phyloP scores from a whole-genome alignment of 1,140 invertebrate genomes.

The Aphaenogaster rudis region DNA sequence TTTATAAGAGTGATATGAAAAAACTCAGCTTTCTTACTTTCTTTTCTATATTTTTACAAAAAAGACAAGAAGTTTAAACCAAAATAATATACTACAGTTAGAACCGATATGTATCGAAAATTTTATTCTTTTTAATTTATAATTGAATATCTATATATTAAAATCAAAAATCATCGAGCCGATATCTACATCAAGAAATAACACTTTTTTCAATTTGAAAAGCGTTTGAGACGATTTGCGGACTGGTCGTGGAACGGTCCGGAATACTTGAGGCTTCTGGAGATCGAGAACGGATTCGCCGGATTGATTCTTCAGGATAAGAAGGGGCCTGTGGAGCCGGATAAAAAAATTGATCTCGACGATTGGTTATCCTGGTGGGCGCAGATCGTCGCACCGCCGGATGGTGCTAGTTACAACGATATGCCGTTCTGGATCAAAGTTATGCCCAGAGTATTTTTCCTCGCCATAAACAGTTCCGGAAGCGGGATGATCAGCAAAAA shows the following conservation, averaged over 20 bases:
- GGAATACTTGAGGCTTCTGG: conserved; percentile 90
- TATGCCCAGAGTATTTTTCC: conserved; percentile 91
- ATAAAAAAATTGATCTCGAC: conserved; percentile 81
- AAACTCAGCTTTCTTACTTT: neutral
- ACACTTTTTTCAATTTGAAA: neutral
- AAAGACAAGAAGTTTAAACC: neutral
- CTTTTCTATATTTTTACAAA: neutral
- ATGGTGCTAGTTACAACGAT: conserved; percentile 88
- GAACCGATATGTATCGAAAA: neutral
- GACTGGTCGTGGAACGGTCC: conserved; percentile 91
- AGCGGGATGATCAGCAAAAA: conserved; percentile 89
- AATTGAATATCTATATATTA: neutral
- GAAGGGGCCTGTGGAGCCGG: neutral
- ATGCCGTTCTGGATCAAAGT: conserved; percentile 91
- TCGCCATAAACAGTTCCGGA: conserved; percentile 90
- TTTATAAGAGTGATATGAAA: neutral
- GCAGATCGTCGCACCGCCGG: conserved; percentile 84
- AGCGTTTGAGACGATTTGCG: conserved; percentile 91
- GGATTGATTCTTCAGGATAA: conserved; percentile 64
- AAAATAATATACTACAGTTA: neutral
- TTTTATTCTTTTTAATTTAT: conserved; percentile 15
- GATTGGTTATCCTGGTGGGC: conserved; percentile 91
- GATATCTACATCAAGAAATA: neutral
- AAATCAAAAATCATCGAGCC: neutral
- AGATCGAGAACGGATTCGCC: conserved; percentile 86